phyloP scores from a whole-genome alignment of 2,888 invertebrate species.

The Mythimna vitellina region DNA sequence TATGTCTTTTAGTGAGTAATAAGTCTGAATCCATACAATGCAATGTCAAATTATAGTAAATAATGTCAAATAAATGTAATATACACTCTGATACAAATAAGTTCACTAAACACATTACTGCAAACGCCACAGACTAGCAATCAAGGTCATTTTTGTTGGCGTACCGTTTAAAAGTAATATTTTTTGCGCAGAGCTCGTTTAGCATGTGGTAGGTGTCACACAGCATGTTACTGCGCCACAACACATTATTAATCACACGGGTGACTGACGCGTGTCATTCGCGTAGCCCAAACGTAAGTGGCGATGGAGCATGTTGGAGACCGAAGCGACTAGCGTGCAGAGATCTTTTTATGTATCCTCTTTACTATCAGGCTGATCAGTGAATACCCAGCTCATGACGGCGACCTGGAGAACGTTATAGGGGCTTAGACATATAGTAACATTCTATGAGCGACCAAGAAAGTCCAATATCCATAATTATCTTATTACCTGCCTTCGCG shows the following conservation, averaged over 20 bases:
- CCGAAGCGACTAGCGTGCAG: neutral
- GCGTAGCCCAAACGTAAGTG: slow-evolving; percentile 16
- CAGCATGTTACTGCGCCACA: slow-evolving; percentile 36
- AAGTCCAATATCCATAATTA: too few relatives aligned
- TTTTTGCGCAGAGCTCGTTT: slow-evolving; percentile 6
- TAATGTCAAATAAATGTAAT: too few relatives aligned
- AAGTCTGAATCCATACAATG: too few relatives aligned
- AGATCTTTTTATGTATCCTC: neutral
- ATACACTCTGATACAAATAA: too few relatives aligned
- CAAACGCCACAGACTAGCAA: slow-evolving; percentile 24
- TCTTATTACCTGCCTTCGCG: too few relatives aligned
- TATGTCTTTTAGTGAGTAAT: too few relatives aligned
- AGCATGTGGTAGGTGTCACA: slow-evolving; percentile 33
- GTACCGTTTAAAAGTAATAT: slow-evolving; percentile 15
- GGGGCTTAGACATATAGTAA: too few relatives aligned
- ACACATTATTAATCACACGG: slow-evolving; percentile 59
- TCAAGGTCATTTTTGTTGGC: slow-evolving; percentile 7
- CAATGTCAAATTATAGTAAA: too few relatives aligned
- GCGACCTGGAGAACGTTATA: too few relatives aligned
- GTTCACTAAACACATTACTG: slow-evolving; percentile 29
- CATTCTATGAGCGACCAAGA: too few relatives aligned
- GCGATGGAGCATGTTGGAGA: slow-evolving; percentile 11
- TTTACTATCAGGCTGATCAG: too few relatives aligned
- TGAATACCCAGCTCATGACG: too few relatives aligned
- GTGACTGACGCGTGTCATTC: slow-evolving; percentile 55